Evolutionary conservation across 2,113 vertebrate genomes (phyloP).

Genomic region (Miniopterus natalensis): DNA sequence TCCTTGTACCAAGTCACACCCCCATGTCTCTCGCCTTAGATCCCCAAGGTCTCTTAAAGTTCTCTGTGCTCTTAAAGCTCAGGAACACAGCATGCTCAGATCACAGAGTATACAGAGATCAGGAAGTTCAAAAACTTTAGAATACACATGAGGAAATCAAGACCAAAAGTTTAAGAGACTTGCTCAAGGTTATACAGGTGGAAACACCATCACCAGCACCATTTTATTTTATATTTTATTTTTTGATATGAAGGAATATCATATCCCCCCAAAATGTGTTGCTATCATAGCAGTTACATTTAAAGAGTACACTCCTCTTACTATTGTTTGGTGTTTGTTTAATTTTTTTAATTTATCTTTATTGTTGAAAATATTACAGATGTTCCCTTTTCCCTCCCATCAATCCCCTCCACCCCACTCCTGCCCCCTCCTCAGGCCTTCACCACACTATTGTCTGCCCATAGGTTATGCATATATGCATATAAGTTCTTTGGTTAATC

Average conservation of each 20-base stretch:
- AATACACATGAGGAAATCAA: not conserved
- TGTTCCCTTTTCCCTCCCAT: too few relatives aligned
- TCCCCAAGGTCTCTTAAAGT: not conserved
- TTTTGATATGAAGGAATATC: not conserved
- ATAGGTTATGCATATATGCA: too few relatives aligned
- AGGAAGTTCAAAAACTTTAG: not conserved
- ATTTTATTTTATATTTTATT: not conserved
- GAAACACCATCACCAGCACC: not conserved
- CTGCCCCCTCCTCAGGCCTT: too few relatives aligned
- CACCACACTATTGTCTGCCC: too few relatives aligned
- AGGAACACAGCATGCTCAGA: not conserved
- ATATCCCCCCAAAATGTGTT: not conserved
- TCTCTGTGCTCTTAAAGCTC: not conserved
- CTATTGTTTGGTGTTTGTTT: not conserved
- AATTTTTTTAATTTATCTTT: too few relatives aligned
- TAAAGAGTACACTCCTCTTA: not conserved
- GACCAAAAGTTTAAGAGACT: not conserved
- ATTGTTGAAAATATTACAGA: too few relatives aligned
- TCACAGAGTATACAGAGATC: not conserved
- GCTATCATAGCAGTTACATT: not conserved
- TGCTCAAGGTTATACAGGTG: not conserved
- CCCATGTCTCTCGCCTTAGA: slow-evolving; percentile 19
- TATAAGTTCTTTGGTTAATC: too few relatives aligned
- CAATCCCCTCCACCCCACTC: too few relatives aligned
- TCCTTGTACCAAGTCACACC: not conserved